Conservation (phyloP, 2,888 invertebrate genomes). For the Deilephila elpenor region DNA sequence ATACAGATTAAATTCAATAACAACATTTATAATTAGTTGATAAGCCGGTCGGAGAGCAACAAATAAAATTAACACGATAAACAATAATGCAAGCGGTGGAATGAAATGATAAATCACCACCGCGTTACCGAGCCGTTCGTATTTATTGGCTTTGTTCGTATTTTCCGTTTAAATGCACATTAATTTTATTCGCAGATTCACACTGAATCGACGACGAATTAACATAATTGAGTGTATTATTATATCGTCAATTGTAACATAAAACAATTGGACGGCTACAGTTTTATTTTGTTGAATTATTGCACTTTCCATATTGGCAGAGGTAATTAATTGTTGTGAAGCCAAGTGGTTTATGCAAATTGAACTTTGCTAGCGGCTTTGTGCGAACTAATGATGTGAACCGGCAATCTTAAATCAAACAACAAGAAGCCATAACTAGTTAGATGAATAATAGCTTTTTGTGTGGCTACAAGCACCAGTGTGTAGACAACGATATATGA, state of each 20-base stretch:
- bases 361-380: constrained; percentile 5
- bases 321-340: constrained; percentile 33
- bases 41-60: constrained; percentile 70
- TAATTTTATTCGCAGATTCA: constrained; percentile 80
- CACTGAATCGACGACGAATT: constrained; percentile 77
- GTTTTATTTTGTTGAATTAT: constrained; percentile 47
- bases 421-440: background rate
- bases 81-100: constrained; percentile 73
- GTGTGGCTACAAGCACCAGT: background rate
- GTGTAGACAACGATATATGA: background rate
- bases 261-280: constrained; percentile 48
- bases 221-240: constrained; percentile 78
- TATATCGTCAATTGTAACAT: constrained; percentile 61
- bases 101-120: constrained; percentile 76
- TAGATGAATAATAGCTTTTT: background rate
- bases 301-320: constrained; percentile 32
- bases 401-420: constrained; percentile 5
- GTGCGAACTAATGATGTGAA: constrained; percentile 7
- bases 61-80: constrained; percentile 81
- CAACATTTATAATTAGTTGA: constrained; percentile 74
- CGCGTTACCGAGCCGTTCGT: constrained; percentile 65
- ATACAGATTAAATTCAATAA: constrained; percentile 70
- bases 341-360: constrained; percentile 32
- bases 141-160: constrained; percentile 78
- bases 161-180: constrained; percentile 80